Evolutionary conservation across 2,797 vertebrate species (phyloP).

Genomic region (Lepilemur ruficaudatus): DNA sequence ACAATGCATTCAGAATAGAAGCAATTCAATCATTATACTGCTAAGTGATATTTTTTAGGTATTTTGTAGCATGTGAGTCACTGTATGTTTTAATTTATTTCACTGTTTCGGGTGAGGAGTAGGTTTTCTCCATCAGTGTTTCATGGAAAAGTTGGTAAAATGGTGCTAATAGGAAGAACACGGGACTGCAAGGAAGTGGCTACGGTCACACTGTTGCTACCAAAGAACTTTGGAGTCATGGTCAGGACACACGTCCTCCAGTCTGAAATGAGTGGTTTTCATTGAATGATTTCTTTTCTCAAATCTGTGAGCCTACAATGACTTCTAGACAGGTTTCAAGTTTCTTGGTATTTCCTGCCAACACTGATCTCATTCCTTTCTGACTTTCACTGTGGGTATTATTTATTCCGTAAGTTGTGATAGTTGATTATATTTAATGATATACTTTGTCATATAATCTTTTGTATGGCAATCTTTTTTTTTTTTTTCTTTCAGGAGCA

Average conservation of each 20-base stretch:
- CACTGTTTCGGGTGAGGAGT: neutral
- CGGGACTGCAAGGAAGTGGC: neutral
- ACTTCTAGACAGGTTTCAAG: neutral
- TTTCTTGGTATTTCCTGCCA: neutral
- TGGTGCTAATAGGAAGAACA: neutral
- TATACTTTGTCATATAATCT: neutral
- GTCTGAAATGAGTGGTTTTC: neutral
- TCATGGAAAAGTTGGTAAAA: neutral
- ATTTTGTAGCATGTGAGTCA: neutral
- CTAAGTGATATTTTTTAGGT: neutral
- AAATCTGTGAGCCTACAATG: neutral
- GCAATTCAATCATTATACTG: neutral
- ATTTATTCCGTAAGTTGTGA: neutral
- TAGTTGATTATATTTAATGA: neutral
- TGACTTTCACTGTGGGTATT: neutral
- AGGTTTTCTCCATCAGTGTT: neutral
- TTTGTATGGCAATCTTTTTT: neutral
- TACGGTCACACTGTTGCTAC: rapidly evolving
- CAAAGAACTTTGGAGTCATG: neutral
- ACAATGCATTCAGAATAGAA: neutral
- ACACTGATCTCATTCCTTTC: neutral
- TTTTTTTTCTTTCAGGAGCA: neutral
- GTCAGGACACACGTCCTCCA: neutral
- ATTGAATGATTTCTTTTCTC: neutral
- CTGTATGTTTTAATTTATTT: constrained; percentile 22